phyloP scores from a whole-genome alignment of 2,113 vertebrate genomes.

The Falco punctatus region DNA sequence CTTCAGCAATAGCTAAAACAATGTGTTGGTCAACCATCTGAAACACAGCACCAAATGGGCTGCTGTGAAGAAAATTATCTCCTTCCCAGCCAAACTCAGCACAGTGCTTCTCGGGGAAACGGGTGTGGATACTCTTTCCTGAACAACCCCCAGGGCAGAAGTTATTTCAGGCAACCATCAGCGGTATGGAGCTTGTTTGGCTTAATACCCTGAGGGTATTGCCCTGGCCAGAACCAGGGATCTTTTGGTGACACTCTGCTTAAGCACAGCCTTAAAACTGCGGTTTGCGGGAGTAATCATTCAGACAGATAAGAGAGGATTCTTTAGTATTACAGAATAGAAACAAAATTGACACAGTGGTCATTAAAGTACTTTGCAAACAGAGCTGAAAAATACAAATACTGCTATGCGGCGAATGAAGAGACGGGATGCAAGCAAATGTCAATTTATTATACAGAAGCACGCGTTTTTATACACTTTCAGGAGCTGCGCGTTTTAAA shows the following conservation, averaged over 20 bases:
- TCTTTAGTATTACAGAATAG: background rate
- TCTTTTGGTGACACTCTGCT: background rate
- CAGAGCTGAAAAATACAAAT: background rate
- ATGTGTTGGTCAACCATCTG: background rate
- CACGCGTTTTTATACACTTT: too few relatives aligned
- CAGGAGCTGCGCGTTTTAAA: too few relatives aligned
- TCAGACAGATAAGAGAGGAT: background rate
- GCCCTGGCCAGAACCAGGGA: background rate
- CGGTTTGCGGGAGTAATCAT: background rate
- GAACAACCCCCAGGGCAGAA: background rate
- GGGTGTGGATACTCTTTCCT: background rate
- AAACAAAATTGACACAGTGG: background rate
- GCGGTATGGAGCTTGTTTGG: background rate
- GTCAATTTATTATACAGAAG: too few relatives aligned
- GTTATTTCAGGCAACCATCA: background rate
- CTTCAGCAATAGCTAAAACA: too few relatives aligned
- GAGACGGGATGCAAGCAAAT: too few relatives aligned
- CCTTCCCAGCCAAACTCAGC: background rate
- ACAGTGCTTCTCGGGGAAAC: background rate
- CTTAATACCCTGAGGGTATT: background rate
- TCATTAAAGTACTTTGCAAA: background rate
- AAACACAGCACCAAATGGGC: background rate
- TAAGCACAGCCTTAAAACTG: background rate
- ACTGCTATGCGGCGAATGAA: too few relatives aligned
- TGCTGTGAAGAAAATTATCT: background rate